Evolutionary conservation across 2,113 vertebrate genomes (phyloP).

Genomic region (Anhinga rufa): DNA sequence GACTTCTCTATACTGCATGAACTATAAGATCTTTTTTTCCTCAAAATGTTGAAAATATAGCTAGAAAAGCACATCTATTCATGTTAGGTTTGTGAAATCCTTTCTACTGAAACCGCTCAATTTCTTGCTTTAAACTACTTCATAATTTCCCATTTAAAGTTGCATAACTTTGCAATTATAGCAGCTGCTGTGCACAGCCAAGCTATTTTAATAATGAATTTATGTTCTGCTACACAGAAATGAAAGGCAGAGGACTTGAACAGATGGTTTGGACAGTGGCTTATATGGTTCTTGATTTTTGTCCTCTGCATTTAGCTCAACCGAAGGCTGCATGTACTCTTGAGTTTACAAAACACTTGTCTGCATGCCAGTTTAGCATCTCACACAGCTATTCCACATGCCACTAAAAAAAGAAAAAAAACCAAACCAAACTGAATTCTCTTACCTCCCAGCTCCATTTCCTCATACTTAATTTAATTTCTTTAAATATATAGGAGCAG

Average conservation of each 20-base stretch:
- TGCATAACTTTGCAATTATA: conserved; percentile 47
- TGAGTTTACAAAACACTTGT: conserved; percentile 4
- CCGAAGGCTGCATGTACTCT: neutral
- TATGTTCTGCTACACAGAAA: conserved; percentile 39
- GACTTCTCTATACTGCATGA: neutral
- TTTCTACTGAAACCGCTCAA: neutral
- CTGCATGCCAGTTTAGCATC: neutral
- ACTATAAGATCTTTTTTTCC: neutral
- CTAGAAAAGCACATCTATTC: neutral
- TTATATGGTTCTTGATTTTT: conserved; percentile 34
- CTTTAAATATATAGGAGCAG: neutral
- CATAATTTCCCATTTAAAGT: conserved; percentile 32
- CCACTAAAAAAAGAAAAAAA: neutral
- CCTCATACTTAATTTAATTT: neutral
- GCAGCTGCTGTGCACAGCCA: conserved; percentile 45
- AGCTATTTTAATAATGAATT: conserved; percentile 59
- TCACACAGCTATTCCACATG: neutral
- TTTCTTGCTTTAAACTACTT: conserved; percentile 50
- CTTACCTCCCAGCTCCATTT: neutral
- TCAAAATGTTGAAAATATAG: neutral
- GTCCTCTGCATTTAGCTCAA: conserved; percentile 4
- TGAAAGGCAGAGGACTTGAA: conserved; percentile 39
- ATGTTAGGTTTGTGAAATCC: neutral
- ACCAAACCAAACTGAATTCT: neutral
- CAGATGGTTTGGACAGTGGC: conserved; percentile 45